A percentile compares a stretch with the other conserved stretches of the same genome.
phyloP scores from a whole-genome alignment of 2,888 invertebrate genomes.

The Clepsis dumicolana region DNA sequence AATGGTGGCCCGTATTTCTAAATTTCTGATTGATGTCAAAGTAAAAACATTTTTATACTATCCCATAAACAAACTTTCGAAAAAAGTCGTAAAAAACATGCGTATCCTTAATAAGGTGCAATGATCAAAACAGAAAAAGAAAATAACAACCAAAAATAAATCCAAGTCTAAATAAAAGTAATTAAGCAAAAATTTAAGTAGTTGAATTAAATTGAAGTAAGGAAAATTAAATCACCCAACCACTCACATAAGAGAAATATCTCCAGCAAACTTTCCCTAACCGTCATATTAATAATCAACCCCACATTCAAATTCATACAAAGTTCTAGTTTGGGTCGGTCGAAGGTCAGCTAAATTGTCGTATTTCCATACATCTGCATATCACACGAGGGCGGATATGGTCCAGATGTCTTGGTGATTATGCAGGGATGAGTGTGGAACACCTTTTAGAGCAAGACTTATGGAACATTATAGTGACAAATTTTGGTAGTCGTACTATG shows the following conservation, averaged over 20 bases:
- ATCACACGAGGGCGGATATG: slow-evolving; percentile 55
- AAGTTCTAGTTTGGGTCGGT: slow-evolving; percentile 67
- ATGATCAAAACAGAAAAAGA: too few relatives aligned
- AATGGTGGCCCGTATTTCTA: too few relatives aligned
- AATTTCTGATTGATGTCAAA: too few relatives aligned
- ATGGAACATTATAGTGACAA: background rate
- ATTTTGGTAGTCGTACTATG: too few relatives aligned
- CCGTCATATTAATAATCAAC: slow-evolving; percentile 76
- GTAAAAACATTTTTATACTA: too few relatives aligned
- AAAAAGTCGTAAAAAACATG: too few relatives aligned
- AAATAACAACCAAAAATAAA: too few relatives aligned
- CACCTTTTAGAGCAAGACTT: slow-evolving; percentile 12
- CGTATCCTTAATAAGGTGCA: too few relatives aligned
- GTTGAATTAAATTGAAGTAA: background rate
- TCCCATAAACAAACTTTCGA: too few relatives aligned
- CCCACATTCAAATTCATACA: slow-evolving; percentile 75
- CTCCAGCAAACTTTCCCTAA: slow-evolving; percentile 27
- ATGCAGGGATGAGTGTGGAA: slow-evolving; percentile 2
- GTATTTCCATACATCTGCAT: slow-evolving; percentile 72
- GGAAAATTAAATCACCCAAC: slow-evolving; percentile 1
- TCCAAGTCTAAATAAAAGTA: too few relatives aligned
- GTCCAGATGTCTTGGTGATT: slow-evolving; percentile 31
- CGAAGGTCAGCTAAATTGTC: slow-evolving; percentile 66
- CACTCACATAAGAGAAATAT: slow-evolving; percentile 24
- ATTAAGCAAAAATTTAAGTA: too few relatives aligned